Evolutionary conservation across 2,113 vertebrate species (phyloP), one percentile per base, ranked within the genome.

Genomic region (Lophura nycthemera): DNA sequence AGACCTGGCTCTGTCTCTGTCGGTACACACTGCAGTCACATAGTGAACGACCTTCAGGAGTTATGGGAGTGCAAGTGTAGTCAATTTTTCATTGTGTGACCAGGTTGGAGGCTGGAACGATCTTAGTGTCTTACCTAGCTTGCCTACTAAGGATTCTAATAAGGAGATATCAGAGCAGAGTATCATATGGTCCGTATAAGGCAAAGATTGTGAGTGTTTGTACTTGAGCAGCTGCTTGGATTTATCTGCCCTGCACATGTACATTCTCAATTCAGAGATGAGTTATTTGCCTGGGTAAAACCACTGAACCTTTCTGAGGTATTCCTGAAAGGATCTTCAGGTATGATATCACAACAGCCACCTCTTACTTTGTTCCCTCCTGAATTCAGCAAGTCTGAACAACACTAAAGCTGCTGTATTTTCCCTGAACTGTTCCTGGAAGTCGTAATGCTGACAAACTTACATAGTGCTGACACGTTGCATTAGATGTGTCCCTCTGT

Each of bases 161-260:
- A 25, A 17, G 32, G 43, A 56, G 64, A 20, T 38, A 74, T 5
- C 13, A 63, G 47, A 25, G 16, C 8, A 69, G 32, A 1, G 32
- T 56, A 43, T 38, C 0, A 0, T 25, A 2, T 6, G 29, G 9
- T 11, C 43, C 1, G 0, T 42, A 19, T 42, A 9, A 3, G 6
- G 7, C 47, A 47, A 57, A 24, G 52, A 45, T 18, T 30, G 29
- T 75, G 27, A 8, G 11, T 19, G 38, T 2, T 43, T 75, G 54
- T 34, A 43, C 21, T 61, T 50, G 13, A 65, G 43, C 34, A 57
- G 19, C 18, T 80, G 16, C n/a, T 72, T 69, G 9, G 24, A 57
- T 52, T 88, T 78, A 80, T 73, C 43, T 72, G 16, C 18, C 48
- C 84, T 56, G 14, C n/a, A 10, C 11, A 29, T 13, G 54, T 85